Conservation (phyloP, 2,888 invertebrate genomes). For the Ophioninae sp. region DNA sequence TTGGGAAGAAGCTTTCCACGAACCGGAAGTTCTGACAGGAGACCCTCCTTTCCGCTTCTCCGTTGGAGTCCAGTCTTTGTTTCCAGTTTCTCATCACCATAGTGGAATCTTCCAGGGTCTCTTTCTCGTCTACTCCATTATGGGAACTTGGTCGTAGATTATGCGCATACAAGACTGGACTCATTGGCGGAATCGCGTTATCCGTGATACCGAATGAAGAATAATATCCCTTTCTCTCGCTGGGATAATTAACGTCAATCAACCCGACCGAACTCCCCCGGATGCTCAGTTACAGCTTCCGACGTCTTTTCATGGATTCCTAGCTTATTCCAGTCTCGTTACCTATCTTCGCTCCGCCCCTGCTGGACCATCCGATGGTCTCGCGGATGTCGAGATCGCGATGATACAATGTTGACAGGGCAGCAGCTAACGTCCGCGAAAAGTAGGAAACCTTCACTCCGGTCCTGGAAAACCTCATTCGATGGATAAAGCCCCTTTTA, state of each 20-base stretch:
- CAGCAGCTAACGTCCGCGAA: slow-evolving; percentile 48
- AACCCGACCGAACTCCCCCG: slow-evolving; percentile 42
- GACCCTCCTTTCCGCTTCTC: background rate
- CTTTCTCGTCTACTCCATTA: slow-evolving; percentile 2
- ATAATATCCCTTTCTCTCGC: slow-evolving; percentile 20
- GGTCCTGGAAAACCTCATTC: background rate
- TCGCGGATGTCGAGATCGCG: slow-evolving; percentile 23
- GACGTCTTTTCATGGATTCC: slow-evolving; percentile 23
- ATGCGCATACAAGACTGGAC: background rate
- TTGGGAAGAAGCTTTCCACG: background rate
- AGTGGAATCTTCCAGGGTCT: background rate
- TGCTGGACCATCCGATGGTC: slow-evolving; percentile 24
- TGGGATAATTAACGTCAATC: slow-evolving; percentile 62
- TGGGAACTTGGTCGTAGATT: background rate
- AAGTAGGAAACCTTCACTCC: slow-evolving; percentile 1
- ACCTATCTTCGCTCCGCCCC: slow-evolving; percentile 17
- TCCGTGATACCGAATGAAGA: slow-evolving; percentile 2
- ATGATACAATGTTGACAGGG: slow-evolving; percentile 42
- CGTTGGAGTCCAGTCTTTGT: background rate
- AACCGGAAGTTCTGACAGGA: no score
- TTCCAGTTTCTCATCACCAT: slow-evolving; percentile 5
- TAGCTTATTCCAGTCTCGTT: no score
- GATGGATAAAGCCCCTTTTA: slow-evolving; percentile 1
- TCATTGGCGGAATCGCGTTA: background rate
- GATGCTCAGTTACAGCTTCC: slow-evolving; percentile 7